Evolutionary conservation across 2,113 vertebrate genomes (phyloP).

Genomic region (Natator depressus): DNA sequence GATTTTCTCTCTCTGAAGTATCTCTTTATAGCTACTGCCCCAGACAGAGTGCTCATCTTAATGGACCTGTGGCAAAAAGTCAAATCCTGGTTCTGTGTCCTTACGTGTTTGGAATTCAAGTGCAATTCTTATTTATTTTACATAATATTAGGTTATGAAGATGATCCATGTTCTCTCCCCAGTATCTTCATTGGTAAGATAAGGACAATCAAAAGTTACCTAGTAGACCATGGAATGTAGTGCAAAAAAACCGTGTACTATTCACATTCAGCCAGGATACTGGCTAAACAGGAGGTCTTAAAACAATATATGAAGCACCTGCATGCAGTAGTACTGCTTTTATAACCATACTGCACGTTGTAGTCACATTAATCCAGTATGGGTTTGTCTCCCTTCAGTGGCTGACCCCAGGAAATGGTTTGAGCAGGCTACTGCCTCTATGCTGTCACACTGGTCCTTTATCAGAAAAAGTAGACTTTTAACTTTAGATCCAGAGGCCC

Average conservation of each 20-base stretch:
- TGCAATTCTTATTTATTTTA: background rate
- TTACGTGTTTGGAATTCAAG: background rate
- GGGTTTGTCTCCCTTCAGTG: accelerated
- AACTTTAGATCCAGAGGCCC: background rate
- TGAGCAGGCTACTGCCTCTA: background rate
- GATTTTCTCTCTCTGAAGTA: too few relatives aligned
- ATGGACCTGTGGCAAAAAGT: too few relatives aligned
- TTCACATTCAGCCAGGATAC: background rate
- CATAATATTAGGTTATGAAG: background rate
- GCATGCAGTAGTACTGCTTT: background rate
- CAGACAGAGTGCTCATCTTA: too few relatives aligned
- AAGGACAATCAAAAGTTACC: background rate
- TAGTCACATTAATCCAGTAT: background rate
- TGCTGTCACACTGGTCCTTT: accelerated
- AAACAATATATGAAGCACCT: background rate
- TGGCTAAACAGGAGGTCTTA: background rate
- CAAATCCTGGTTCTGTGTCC: too few relatives aligned
- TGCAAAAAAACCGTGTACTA: background rate
- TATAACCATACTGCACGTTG: accelerated
- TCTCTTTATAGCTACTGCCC: too few relatives aligned
- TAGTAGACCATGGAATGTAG: accelerated
- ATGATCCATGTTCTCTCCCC: background rate
- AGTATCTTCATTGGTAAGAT: too few relatives aligned
- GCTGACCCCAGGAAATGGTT: background rate
- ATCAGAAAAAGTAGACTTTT: background rate